Evolutionary conservation across 2,113 vertebrate genomes (phyloP), one percentile per base, ranked within the genome.

Genomic region (Etia nguti): DNA sequence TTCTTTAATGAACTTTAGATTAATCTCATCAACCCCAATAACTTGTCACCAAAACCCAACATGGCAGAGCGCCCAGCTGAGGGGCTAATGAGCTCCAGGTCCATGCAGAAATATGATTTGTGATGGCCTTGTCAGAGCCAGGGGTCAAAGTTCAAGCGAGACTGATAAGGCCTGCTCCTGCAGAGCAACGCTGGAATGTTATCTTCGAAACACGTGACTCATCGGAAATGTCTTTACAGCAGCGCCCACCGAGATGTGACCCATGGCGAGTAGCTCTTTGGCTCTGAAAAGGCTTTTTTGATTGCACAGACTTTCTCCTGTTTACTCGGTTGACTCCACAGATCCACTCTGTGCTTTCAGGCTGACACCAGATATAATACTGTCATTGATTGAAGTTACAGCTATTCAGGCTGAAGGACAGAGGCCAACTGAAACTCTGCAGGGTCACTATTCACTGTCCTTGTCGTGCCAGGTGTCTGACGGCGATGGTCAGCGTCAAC

Each of bases 121-220:
- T 31, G 60, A 84, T 8, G 55, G 54, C 62, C 56, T 81, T 18
- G 11, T 31, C 34, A 52, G 79, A 55, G 26, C 6, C 34, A 38
- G 29, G 24, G 86, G 90, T 93, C 91, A 92, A 90, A 93, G 94
- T 85, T 93, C 82, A 91, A 46, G 15, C 60, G 1, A 88, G 91
- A 95, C 89, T 90, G 92, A 94, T 92, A 81, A 84, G 41, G 36
- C 86, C 29, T n/a, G 81, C 88, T 88, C 85, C 85, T 6, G 36
- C 16, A 10, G 88, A 88, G 55, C 84, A 60, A 84, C 22, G 79
- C 60, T 79, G 92, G 94, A 95, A 94, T 94, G 95, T 95, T 86
- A 91, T 93, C 94, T 92, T 87, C 81, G 22, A 91, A 94, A 85
- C 89, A 60, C 52, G 92, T 92, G 92, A 94, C 60, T 95, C 93